Evolutionary conservation across 2,797 vertebrate genomes (phyloP).

Genomic region (Chromis chromis): DNA sequence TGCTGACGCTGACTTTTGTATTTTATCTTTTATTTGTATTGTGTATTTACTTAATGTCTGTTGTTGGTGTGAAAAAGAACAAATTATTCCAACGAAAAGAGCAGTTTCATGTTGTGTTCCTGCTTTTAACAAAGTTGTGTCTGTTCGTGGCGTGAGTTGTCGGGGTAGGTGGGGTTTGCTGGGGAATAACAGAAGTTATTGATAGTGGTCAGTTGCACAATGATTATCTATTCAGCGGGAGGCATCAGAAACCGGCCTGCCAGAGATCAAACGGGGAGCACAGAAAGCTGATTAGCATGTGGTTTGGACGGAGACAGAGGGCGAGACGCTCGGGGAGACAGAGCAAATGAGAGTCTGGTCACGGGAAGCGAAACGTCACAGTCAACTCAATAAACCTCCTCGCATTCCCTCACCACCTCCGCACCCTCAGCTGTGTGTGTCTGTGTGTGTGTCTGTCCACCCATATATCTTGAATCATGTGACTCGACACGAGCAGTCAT

Average conservation of each 20-base stretch:
- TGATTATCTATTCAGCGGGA: conserved; percentile 66
- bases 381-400: conserved; percentile 72
- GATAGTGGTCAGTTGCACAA: conserved; percentile 62
- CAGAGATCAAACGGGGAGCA: conserved; percentile 70
- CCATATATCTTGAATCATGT: conserved; percentile 80
- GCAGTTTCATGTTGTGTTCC: not conserved
- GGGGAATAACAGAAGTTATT: conserved; percentile 47
- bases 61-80: conserved; percentile 10
- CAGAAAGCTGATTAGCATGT: conserved; percentile 74
- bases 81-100: not conserved
- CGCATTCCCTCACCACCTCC: conserved; percentile 70
- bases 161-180: not conserved
- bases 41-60: not conserved
- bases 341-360: conserved; percentile 72
- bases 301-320: conserved; percentile 65
- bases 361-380: conserved; percentile 75
- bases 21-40: conserved; percentile 8
- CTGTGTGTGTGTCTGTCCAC: conserved; percentile 48
- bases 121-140: conserved; percentile 24
- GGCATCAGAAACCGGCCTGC: conserved; percentile 52
- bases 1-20: conserved; percentile 15
- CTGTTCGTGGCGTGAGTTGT: conserved; percentile 5
- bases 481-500: conserved; percentile 76
- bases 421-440: conserved; percentile 44
- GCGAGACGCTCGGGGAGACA: conserved; percentile 66